Evolutionary conservation across 1,140 invertebrate genomes (phyloP).

Genomic region (Drosophila triauraria): DNA sequence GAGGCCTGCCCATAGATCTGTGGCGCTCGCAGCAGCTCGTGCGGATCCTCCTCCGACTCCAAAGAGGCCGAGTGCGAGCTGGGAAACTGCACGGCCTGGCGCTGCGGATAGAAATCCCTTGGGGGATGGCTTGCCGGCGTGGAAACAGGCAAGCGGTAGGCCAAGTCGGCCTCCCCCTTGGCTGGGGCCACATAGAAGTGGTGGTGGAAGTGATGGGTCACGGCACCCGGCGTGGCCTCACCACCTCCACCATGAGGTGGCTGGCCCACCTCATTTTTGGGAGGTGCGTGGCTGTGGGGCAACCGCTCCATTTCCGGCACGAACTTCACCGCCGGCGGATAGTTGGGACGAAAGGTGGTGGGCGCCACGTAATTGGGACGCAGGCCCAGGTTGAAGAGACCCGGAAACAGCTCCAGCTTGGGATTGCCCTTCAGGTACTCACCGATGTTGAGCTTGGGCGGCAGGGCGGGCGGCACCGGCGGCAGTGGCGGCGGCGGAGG

Average conservation of each 20-base stretch:
- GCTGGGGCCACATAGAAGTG: slow-evolving; percentile 82
- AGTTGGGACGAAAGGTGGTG: slow-evolving; percentile 75
- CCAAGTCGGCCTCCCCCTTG: slow-evolving; percentile 22
- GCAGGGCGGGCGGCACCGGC: slow-evolving; percentile 25
- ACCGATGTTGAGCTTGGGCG: slow-evolving; percentile 73
- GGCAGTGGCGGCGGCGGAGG: slow-evolving; percentile 38
- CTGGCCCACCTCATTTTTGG: slow-evolving; percentile 21
- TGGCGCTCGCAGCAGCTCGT: slow-evolving; percentile 30
- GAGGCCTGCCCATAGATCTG: slow-evolving; percentile 54
- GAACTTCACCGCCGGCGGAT: slow-evolving; percentile 63
- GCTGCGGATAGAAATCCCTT: slow-evolving; percentile 9
- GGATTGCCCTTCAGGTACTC: slow-evolving; percentile 65
- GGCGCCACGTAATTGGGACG: slow-evolving; percentile 61
- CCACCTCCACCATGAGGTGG: neutral
- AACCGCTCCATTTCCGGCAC: slow-evolving; percentile 38
- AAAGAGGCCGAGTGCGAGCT: slow-evolving; percentile 33
- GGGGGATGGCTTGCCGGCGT: slow-evolving; percentile 1
- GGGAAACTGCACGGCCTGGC: slow-evolving; percentile 50
- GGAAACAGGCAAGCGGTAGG: slow-evolving; percentile 10
- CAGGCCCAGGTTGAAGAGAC: slow-evolving; percentile 52
- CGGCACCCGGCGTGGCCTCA: slow-evolving; percentile 10
- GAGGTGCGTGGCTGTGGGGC: slow-evolving; percentile 3
- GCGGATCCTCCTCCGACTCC: slow-evolving; percentile 30
- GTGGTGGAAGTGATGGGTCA: slow-evolving; percentile 85
- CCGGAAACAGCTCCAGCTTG: slow-evolving; percentile 70